Base-by-base conservation (phyloP, 2,888 invertebrate species). In the Hyposoter didymator region DNA sequence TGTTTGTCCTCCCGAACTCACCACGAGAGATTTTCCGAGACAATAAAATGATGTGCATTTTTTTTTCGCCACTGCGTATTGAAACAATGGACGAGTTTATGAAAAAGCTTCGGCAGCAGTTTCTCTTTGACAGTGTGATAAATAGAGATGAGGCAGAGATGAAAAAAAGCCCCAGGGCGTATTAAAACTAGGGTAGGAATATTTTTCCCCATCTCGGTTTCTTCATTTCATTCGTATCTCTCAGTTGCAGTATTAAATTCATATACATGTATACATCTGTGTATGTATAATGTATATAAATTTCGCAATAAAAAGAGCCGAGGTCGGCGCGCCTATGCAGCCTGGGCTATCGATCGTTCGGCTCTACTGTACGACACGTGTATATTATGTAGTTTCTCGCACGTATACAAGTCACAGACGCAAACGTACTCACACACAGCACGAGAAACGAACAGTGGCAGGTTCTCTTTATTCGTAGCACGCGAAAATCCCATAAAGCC, bases 401-500 rank as follows among this genome's bases (percentile, higher is more conserved):
- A 28, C 43, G 22, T 73, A n/a, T 19, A 43, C 28, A 35, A 73
- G 35, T 22, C 39, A 32, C 8, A 39, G 49, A 76, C 35, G 32
- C 73, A 22, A 5, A 75, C 32, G 19, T 14, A 59, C 22, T 10
- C 12, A n/a, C 32, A n/a, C 32, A 17, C 17, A n/a, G 45, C 47
- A n/a, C 59, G 39, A 39, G 67, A 74, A 67, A 52, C 49, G 45
- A 64, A 72, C 64, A 55, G 72, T 59, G 5, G 69, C 64, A 43
- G 59, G 72, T 80, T 79, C 76, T 67, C 52, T 79, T 83, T 69
- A 67, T 73, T 67, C 72, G 28, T 19, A 49, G 74, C 85, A 83
- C 82, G 82, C 82, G 85, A 85, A 85, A 85, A 85, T 80, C 80
- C 67, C 85, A 76, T 83, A 83, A 85, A 80, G 45, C 64, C 49